Base-by-base conservation (phyloP, 2,113 vertebrate genomes). In the Microcebus murinus region DNA sequence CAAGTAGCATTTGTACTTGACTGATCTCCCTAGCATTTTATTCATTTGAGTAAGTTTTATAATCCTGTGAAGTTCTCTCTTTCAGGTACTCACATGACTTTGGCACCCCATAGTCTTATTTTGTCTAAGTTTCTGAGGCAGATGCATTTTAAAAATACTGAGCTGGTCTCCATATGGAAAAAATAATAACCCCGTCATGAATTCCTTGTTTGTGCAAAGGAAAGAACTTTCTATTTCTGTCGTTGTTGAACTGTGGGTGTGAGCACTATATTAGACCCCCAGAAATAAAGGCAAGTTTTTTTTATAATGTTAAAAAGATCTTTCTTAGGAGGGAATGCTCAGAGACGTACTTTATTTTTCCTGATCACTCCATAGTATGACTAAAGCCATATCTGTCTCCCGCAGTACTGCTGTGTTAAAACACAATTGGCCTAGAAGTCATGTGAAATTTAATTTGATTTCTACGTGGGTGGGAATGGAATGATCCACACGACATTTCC, bases 361-460 rank as follows among this genome's bases (percentile, higher is more conserved):
- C 88, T 65, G 27, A 57, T 93, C 8, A 0, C 52, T 92, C 4
- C 8, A 0, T 31, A 81, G 2, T 92, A 45, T 9, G 2, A 74
- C 91, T 85, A 90, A 80, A 91, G 88, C 80, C 5, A 0, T 82
- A 17, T 85, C 87, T 67, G 27, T 50, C 68, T 89, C 48, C 55
- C 3, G 9, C 34, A n/a, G 7, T 74, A 27, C 87, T 65, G 15
- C 34, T 94, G 48, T 25, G 71, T 61, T 83, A 92, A 83, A 94
- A 70, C 65, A 91, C 85, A 87, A 55, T 94, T 71, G 90, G 85
- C 89, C 77, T 67, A 67, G 88, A 84, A 96, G 34, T 81, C 90
- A 70, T 95, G 63, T 95, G 93, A 97, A 97, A 97, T 76, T 8
- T 71, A 63, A 74, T 90, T 31, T 84, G 52, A 83, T 98, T 97